Evolutionary conservation across 2,888 invertebrate genomes (phyloP), one percentile per base, ranked within the genome.

Genomic region (Ryuthela nishihirai): DNA sequence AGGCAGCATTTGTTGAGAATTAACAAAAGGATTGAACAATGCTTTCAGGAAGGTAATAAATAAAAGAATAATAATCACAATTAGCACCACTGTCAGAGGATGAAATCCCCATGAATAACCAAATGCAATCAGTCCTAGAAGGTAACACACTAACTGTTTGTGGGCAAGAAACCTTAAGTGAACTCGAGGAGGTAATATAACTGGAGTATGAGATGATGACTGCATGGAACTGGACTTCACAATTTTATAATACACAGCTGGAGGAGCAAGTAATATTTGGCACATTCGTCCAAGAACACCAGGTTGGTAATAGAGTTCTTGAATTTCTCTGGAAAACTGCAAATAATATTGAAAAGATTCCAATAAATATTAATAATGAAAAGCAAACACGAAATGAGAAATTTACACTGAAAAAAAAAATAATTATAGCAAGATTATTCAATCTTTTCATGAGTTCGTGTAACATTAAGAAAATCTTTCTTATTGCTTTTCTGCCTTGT

Each of bases 281-380:
- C 80, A 76, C 4, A 85, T 70, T 49, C 78, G 78, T 4, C 87
- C 87, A 46, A 78, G 72, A 64, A 85, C 81, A 62, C 82, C 83
- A 18, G 77, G 73, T 66, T 81, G 79, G 62, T 80, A 78, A 77
- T 88, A 93, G 3, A 82, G 69, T 26, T 75, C 76, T 56, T 79
- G 75, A 62, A 92, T 82, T 65, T 84, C 81, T 6, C 77, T 74
- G 12, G 80, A 80, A 74, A 84, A 87, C 91, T 92, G 73, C 58
- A 81, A 79, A 54, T 64, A 55, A 66, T n/a, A n/a, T n/a, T n/a
- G n/a, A n/a, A n/a, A n/a, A n/a, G 21, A 25, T 24, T 25, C 34
- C 38, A 23, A 32, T 10, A 6, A 18, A 26, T 1, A 17, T 12
- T 17, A 32, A 17, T 12, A 10, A 12, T 29, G 15, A 35, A 49